Conservation (phyloP, 1,140 invertebrate genomes). For the Acyrthosiphon pisum region DNA sequence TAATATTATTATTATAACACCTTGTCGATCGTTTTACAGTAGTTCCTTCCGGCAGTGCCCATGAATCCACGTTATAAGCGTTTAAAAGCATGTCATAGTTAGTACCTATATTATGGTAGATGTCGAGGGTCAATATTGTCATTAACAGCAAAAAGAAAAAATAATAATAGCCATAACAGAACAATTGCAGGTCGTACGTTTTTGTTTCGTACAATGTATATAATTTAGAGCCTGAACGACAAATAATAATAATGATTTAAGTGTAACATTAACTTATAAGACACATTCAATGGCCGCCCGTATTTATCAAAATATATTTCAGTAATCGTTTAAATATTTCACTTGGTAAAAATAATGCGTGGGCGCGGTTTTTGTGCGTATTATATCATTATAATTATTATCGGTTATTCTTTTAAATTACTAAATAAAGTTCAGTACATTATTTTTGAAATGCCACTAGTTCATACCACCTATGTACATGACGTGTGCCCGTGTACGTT, state of each 20-base stretch:
- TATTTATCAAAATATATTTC: background rate
- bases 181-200: background rate
- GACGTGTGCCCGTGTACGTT: no score
- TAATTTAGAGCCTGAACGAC: background rate
- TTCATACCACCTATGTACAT: background rate
- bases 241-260: background rate
- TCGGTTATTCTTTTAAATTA: background rate
- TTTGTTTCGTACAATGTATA: background rate
- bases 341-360: background rate
- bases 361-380: background rate
- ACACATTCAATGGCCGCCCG: background rate
- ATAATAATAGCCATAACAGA: background rate
- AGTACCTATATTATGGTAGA: background rate
- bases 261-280: background rate
- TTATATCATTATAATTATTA: background rate
- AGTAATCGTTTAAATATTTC: background rate
- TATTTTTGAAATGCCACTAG: background rate
- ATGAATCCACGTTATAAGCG: background rate
- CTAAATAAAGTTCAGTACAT: background rate
- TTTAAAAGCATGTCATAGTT: background rate
- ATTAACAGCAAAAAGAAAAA: background rate
- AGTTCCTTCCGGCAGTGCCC: background rate
- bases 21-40: background rate
- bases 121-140: background rate
- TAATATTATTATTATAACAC: background rate